Conservation (phyloP, 2,113 vertebrate genomes). For the Ancistrus triradiatus region DNA sequence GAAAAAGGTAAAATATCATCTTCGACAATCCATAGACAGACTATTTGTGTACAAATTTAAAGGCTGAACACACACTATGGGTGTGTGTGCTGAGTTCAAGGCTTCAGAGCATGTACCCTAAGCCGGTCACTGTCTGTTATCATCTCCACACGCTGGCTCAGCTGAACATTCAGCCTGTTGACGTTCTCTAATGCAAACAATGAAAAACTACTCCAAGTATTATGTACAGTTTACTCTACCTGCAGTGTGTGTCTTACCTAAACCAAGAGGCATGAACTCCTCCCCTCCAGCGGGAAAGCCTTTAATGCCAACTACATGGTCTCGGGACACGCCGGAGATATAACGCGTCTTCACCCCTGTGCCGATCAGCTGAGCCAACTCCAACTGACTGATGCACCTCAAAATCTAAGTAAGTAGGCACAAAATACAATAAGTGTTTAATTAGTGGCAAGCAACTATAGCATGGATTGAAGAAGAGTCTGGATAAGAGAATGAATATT, state of each 20-base stretch:
- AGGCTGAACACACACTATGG: no score
- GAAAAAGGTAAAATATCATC: no score
- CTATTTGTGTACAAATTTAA: no score
- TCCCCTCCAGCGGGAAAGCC: conserved; percentile 79
- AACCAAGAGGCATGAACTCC: conserved; percentile 90
- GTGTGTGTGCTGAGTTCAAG: no score
- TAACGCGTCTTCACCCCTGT: conserved; percentile 95
- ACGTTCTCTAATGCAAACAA: no score
- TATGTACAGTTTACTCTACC: neutral
- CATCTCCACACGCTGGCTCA: no score
- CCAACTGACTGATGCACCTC: conserved; percentile 95
- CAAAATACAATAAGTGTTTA: neutral
- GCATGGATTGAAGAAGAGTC: neutral
- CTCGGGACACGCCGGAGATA: conserved; percentile 85
- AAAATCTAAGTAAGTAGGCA: conserved; percentile 73
- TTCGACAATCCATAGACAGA: no score
- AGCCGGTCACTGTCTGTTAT: no score
- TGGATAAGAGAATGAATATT: neutral
- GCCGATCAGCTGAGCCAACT: conserved; percentile 92
- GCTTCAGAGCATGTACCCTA: no score
- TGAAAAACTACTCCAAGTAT: no score
- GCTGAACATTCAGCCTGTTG: no score
- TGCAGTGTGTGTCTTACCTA: conserved; percentile 68
- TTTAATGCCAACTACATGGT: conserved; percentile 78
- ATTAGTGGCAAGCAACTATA: neutral